Conservation (phyloP, 2,888 invertebrate genomes). For the Drosophila incognita region DNA sequence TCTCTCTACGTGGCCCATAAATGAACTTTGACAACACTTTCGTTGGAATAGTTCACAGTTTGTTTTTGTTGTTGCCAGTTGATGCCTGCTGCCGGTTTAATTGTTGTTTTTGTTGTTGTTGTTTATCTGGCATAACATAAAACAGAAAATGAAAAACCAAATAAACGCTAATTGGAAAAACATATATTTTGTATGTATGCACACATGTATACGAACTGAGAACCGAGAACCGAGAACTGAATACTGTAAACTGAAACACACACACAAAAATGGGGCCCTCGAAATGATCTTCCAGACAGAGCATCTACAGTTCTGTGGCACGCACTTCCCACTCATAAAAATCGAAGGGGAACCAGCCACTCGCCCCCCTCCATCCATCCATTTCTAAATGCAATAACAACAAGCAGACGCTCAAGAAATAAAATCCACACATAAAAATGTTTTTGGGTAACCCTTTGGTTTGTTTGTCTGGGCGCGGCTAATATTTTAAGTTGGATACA, state of each 20-base stretch:
- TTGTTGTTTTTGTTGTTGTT: conserved; percentile 48
- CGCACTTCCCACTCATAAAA: conserved; percentile 79
- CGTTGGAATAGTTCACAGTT: conserved; percentile 57
- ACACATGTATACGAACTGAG: conserved; percentile 15
- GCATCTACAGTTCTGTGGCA: conserved; percentile 43
- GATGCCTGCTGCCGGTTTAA: conserved; percentile 40
- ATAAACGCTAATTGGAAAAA: conserved; percentile 81
- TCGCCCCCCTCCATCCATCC: neutral
- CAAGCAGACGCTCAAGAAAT: conserved; percentile 65
- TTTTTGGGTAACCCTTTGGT: conserved; percentile 71
- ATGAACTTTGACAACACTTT: conserved; percentile 58
- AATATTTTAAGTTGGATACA: conserved; percentile 1
- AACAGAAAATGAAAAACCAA: conserved; percentile 80
- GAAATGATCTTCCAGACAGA: conserved; percentile 23
- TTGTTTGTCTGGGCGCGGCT: conserved; percentile 48
- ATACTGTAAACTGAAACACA: neutral
- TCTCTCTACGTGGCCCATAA: conserved; percentile 1
- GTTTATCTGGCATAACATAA: conserved; percentile 72
- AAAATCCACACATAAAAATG: conserved; percentile 69
- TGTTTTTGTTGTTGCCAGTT: conserved; percentile 23
- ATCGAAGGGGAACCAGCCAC: conserved; percentile 47
- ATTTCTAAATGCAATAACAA: conserved; percentile 45
- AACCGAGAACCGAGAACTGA: too few relatives aligned
- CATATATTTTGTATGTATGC: conserved; percentile 78
- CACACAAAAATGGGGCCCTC: neutral